A percentile compares a stretch with the other conserved stretches of the same genome.
These are phyloP conservation scores for Dendroctonus valens DNA, from an alignment of 1,140 invertebrate genomes.

Conservation along the genomic window DNA sequence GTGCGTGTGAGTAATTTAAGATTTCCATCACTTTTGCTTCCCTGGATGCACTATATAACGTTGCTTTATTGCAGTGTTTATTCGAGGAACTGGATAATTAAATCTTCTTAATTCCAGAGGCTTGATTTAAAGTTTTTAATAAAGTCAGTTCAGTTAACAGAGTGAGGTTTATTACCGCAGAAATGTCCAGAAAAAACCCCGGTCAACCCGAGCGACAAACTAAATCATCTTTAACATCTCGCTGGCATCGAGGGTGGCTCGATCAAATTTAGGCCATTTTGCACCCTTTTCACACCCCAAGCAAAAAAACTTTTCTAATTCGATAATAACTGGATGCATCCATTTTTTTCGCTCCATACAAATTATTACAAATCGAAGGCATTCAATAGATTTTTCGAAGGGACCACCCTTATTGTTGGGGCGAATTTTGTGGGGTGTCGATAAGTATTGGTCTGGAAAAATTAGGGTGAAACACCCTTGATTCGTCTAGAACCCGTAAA, in stretches of 20 bases:
- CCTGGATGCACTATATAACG: no score
- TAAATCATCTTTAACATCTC: no score
- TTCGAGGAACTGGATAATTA: no score
- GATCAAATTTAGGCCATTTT: slow-evolving; percentile 10
- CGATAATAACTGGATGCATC: slow-evolving; percentile 22
- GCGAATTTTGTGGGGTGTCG: slow-evolving; percentile 10
- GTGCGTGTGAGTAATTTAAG: no score
- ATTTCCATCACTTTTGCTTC: no score
- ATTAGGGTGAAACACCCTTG: slow-evolving; percentile 10
- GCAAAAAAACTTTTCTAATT: slow-evolving; percentile 12
- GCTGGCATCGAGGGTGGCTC: neutral
- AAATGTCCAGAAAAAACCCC: no score
- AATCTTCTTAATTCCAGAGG: no score
- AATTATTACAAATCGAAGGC: slow-evolving; percentile 19
- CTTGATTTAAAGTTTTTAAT: no score
- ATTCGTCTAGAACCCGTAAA: neutral
- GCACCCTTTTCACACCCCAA: slow-evolving; percentile 2
- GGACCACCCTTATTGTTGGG: slow-evolving; percentile 16
- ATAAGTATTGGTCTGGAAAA: slow-evolving; percentile 8
- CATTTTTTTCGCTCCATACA: slow-evolving; percentile 15
- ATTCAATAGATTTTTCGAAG: slow-evolving; percentile 7
- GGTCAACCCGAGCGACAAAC: no score
- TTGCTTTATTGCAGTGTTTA: no score
- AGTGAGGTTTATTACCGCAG: no score
- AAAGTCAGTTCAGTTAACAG: no score